Evolutionary conservation across 2,113 vertebrate genomes (phyloP).

Genomic region (Athene noctua): DNA sequence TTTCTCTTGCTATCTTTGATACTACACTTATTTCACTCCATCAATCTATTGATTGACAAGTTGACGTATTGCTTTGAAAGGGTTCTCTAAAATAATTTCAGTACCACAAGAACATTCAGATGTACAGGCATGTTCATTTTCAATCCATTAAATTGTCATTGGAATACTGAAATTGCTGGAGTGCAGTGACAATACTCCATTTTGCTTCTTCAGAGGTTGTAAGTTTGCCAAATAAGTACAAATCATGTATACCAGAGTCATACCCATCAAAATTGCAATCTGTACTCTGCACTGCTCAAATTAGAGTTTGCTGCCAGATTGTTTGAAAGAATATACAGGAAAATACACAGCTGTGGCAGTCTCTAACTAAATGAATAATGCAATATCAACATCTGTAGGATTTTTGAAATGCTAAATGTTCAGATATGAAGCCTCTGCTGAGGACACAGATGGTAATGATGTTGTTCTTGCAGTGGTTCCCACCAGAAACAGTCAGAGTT

Average conservation of each 20-base stretch:
- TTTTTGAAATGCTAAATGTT: constrained; percentile 60
- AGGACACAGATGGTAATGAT: constrained; percentile 39
- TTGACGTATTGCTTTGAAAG: neutral
- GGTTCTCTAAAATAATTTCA: neutral
- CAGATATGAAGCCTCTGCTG: constrained; percentile 23
- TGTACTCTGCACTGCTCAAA: constrained; percentile 10
- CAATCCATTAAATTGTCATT: neutral
- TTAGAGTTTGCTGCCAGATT: constrained; percentile 47
- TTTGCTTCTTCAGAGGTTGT: neutral
- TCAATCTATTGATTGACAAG: neutral
- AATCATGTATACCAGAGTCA: neutral
- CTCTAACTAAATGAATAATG: constrained; percentile 58
- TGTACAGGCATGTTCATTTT: neutral
- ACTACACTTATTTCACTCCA: neutral
- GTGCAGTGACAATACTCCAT: neutral
- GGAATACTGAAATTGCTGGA: neutral
- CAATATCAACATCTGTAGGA: constrained; percentile 64
- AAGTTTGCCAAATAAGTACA: neutral
- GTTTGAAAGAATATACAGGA: constrained; percentile 43
- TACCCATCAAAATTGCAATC: neutral
- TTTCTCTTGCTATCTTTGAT: neutral
- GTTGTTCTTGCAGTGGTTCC: constrained; percentile 4
- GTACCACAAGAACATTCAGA: neutral
- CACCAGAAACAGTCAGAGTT: neutral
- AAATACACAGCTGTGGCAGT: constrained; percentile 57